These are phyloP conservation scores for Sphinx pinastri DNA, from an alignment of 2,888 invertebrate species.

Conservation along the genomic window DNA sequence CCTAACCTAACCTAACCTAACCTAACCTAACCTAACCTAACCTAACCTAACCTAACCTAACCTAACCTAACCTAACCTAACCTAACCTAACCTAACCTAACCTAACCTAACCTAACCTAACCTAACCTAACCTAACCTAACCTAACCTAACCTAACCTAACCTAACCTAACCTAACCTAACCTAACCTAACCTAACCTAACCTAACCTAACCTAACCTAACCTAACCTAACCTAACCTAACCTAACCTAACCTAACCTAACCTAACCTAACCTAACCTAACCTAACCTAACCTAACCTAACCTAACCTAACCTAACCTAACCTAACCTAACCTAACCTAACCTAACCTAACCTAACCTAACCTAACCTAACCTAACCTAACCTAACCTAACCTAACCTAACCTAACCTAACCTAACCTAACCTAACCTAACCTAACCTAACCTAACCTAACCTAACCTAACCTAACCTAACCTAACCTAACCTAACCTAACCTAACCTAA, in stretches of 20 bases:
- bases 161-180: conserved; percentile 12
- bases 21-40: conserved; percentile 40
- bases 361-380: too few relatives aligned
- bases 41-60: conserved; percentile 35
- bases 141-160: conserved; percentile 37
- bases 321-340: too few relatives aligned
- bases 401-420: too few relatives aligned
- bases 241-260: conserved; percentile 29
- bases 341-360: too few relatives aligned
- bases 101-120: conserved; percentile 37
- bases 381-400: too few relatives aligned
- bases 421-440: too few relatives aligned
- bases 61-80: conserved; percentile 33
- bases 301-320: too few relatives aligned
- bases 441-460: too few relatives aligned
- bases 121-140: conserved; percentile 37
- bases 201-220: conserved; percentile 29
- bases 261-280: conserved; percentile 29
- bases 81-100: conserved; percentile 36
- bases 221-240: conserved; percentile 29
- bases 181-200: conserved; percentile 29
- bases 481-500: too few relatives aligned
- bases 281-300: conserved; percentile 25
- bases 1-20: conserved; percentile 42
- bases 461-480: too few relatives aligned